Percentiles rank a stretch among this genome's conserved stretches.
Conservation (phyloP, 2,888 invertebrate genomes). For the Choristoneura rosaceana region DNA sequence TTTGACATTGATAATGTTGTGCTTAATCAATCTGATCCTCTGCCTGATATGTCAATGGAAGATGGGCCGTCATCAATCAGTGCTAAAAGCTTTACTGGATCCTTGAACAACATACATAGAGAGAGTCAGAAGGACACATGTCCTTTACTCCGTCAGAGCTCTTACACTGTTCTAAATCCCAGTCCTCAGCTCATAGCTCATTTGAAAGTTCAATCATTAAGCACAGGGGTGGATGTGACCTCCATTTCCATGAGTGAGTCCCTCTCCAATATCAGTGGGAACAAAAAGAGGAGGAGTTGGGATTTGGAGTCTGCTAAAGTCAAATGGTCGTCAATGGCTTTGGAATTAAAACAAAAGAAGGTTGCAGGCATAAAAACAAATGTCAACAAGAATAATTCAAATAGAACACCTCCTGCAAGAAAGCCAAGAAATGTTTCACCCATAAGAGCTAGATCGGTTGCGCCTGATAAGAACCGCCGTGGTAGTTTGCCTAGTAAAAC, state of each 20-base stretch:
- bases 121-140: constrained; percentile 60
- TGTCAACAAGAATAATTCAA: constrained; percentile 30
- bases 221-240: constrained; percentile 76
- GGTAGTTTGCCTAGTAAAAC: constrained; percentile 51
- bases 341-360: constrained; percentile 66
- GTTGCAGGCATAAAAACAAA: constrained; percentile 39
- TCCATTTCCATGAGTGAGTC: constrained; percentile 84
- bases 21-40: constrained; percentile 48
- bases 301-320: constrained; percentile 78
- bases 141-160: constrained; percentile 88
- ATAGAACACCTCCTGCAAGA: constrained; percentile 47
- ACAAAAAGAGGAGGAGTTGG: constrained; percentile 78
- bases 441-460: constrained; percentile 54
- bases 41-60: constrained; percentile 53
- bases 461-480: constrained; percentile 53
- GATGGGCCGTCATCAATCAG: constrained; percentile 67
- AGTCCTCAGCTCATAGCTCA: constrained; percentile 90
- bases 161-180: constrained; percentile 91
- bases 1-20: constrained; percentile 54
- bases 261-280: constrained; percentile 64
- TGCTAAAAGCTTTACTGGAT: constrained; percentile 77
- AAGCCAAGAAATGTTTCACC: constrained; percentile 50
- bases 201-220: constrained; percentile 81
- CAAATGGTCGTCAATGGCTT: constrained; percentile 82
- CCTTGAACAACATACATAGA: constrained; percentile 75